A percentile compares a stretch with the other conserved stretches of the same genome.
Conservation (phyloP, 1,140 invertebrate species). For the Drosophila watanabei region DNA sequence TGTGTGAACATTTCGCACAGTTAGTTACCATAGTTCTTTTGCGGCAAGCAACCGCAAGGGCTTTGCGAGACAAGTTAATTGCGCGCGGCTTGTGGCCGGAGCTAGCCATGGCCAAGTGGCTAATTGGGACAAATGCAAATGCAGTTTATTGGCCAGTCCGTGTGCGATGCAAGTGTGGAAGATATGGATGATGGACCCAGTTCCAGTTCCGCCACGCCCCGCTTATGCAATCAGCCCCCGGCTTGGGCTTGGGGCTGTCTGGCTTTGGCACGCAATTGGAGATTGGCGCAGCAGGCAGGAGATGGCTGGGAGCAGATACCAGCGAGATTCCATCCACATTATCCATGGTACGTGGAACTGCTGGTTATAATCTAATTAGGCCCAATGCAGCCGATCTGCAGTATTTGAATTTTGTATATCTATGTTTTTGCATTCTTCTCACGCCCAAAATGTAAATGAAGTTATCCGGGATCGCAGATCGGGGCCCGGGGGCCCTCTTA, state of each 20-base stretch:
- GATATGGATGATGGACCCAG: conserved; percentile 35
- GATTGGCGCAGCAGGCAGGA: conserved; percentile 34
- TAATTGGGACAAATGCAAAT: conserved; percentile 58
- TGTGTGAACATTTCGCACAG: conserved; percentile 74
- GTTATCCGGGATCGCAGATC: conserved; percentile 30
- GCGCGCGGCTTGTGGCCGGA: conserved; percentile 48
- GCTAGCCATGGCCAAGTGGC: conserved; percentile 60
- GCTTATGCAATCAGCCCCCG: conserved; percentile 46
- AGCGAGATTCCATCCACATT: conserved; percentile 20
- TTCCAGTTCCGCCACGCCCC: conserved; percentile 54
- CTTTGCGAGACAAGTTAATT: conserved; percentile 74
- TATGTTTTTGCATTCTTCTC: conserved; percentile 58
- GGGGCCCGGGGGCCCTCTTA: conserved; percentile 20
- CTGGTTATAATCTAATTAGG: conserved; percentile 71
- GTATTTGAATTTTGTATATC: conserved; percentile 7
- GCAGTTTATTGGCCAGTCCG: conserved; percentile 31
- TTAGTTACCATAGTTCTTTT: conserved; percentile 31
- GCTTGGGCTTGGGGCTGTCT: neutral
- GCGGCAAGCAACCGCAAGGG: conserved; percentile 54
- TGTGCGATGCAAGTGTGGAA: conserved; percentile 17
- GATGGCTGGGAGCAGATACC: conserved; percentile 63
- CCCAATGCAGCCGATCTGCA: conserved; percentile 29
- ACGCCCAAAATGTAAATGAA: conserved; percentile 82
- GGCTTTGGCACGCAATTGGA: conserved; percentile 66
- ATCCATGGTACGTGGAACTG: conserved; percentile 18